Percentiles rank a stretch among this genome's conserved stretches.
Evolutionary conservation across 1,140 invertebrate species (phyloP).

Genomic region (Nymphalis io): DNA sequence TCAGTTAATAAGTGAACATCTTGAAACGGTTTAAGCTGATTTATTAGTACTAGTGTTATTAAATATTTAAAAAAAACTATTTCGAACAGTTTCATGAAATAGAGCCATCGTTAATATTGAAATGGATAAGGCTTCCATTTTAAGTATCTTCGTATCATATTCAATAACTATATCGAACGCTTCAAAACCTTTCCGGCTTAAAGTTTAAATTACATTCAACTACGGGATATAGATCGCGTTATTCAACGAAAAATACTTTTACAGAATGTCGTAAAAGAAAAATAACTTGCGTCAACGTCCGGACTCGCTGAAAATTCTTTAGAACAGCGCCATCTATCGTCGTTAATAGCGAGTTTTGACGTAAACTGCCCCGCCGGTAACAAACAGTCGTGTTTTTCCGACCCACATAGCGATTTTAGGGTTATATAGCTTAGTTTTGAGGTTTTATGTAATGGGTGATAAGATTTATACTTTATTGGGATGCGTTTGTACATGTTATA

Average conservation of each 20-base stretch:
- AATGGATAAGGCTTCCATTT: neutral
- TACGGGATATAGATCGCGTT: slow-evolving; percentile 12
- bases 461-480: slow-evolving; percentile 26
- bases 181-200: slow-evolving; percentile 34
- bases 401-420: slow-evolving; percentile 58
- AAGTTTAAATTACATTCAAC: slow-evolving; percentile 34
- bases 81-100: neutral
- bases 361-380: slow-evolving; percentile 51
- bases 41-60: too few relatives aligned
- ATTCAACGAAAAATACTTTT: slow-evolving; percentile 50
- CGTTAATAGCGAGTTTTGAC: slow-evolving; percentile 65
- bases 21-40: too few relatives aligned
- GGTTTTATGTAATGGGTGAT: slow-evolving; percentile 34
- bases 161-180: slow-evolving; percentile 18
- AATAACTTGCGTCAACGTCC: slow-evolving; percentile 51
- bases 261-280: slow-evolving; percentile 50
- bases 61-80: too few relatives aligned
- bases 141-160: slow-evolving; percentile 1
- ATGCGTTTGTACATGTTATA: slow-evolving; percentile 2
- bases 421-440: slow-evolving; percentile 43
- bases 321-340: slow-evolving; percentile 70
- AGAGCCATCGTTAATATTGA: neutral
- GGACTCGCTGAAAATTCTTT: slow-evolving; percentile 47
- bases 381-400: slow-evolving; percentile 56
- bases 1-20: too few relatives aligned